These are phyloP conservation scores for Aix galericulata DNA, from an alignment of 2,113 vertebrate species.

Conservation along the genomic window DNA sequence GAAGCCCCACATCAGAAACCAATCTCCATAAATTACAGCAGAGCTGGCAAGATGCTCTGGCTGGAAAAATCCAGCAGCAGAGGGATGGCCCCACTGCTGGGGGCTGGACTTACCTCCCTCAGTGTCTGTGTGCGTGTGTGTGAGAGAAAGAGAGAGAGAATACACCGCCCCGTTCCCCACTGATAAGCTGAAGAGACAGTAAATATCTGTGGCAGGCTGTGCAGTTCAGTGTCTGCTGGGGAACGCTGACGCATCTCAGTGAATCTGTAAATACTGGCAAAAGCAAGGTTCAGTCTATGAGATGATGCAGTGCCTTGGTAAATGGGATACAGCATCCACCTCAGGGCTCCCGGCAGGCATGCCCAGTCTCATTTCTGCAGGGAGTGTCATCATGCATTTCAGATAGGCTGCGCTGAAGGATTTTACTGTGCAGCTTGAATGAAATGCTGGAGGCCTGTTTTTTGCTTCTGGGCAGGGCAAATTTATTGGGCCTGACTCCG, in stretches of 20 bases:
- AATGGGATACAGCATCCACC: background rate
- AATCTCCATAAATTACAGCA: slow-evolving; percentile 52
- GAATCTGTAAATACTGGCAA: background rate
- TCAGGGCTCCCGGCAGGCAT: background rate
- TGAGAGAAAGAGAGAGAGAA: too few species aligned
- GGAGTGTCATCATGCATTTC: background rate
- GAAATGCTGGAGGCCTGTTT: background rate
- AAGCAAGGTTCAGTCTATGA: background rate
- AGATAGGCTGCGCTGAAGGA: background rate
- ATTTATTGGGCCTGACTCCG: background rate
- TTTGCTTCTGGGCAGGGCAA: background rate
- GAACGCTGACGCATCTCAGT: background rate
- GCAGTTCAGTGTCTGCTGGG: background rate
- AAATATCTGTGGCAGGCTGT: background rate
- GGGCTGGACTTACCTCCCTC: slow-evolving; percentile 17
- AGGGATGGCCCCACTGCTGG: background rate
- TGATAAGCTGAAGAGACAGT: background rate
- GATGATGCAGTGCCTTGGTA: background rate
- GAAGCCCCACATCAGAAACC: slow-evolving; percentile 55
- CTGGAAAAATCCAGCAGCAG: slow-evolving; percentile 71
- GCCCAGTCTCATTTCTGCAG: background rate
- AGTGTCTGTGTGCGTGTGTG: background rate
- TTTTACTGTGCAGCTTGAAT: background rate
- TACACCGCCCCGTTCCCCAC: background rate
- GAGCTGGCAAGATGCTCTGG: slow-evolving; percentile 23